A percentile compares a stretch with the other conserved stretches of the same genome.
Conservation (phyloP, 2,888 invertebrate genomes). For the Aphelenchoides bicaudatus region DNA sequence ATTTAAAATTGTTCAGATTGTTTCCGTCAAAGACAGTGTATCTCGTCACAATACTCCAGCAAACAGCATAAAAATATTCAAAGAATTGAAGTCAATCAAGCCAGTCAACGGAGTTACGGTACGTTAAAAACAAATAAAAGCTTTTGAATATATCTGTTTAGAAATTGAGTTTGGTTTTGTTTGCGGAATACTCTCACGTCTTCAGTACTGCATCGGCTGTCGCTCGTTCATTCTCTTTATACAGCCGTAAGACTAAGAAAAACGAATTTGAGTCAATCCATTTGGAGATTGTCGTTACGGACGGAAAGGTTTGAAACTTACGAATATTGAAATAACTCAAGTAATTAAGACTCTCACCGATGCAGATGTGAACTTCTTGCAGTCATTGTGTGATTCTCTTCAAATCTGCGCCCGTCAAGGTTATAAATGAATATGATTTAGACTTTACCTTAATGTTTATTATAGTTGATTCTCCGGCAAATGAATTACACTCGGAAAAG, state of each 20-base stretch:
- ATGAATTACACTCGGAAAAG: constrained; percentile 67
- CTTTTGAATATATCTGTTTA: constrained; percentile 24
- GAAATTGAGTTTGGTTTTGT: constrained; percentile 43
- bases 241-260: constrained; percentile 66
- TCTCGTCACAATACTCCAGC: constrained; percentile 46
- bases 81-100: constrained; percentile 33
- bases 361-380: constrained; percentile 60
- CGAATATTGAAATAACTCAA: neutral
- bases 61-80: constrained; percentile 38
- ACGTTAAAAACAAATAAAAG: constrained; percentile 7
- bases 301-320: constrained; percentile 34
- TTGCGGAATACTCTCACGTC: constrained; percentile 68
- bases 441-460: neutral
- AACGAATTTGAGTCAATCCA: constrained; percentile 28
- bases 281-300: constrained; percentile 46
- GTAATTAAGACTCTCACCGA: constrained; percentile 28
- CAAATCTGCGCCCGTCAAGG: constrained; percentile 71
- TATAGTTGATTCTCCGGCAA: constrained; percentile 81
- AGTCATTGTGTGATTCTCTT: constrained; percentile 63
- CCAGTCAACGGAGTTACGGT: constrained; percentile 36
- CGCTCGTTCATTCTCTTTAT: constrained; percentile 76
- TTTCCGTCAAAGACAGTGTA: constrained; percentile 40
- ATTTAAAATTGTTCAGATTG: constrained; percentile 28
- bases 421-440: too few species aligned
- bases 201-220: constrained; percentile 78